Conservation (phyloP, 2,888 invertebrate genomes). For the Stenchaetothrips biformis region DNA sequence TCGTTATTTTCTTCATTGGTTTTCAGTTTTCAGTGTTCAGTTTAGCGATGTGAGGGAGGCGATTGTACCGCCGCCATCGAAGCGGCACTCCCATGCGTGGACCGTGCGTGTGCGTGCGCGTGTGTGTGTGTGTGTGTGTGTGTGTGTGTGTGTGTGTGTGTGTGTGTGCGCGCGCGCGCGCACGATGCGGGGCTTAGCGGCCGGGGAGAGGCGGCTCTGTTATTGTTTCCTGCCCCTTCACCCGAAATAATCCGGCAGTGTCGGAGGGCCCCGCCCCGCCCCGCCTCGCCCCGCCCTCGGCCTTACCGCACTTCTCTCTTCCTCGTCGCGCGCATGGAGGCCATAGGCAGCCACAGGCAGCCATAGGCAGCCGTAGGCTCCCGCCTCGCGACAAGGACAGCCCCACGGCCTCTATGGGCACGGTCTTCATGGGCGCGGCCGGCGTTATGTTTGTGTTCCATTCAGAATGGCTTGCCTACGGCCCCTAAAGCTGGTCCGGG, state of each 20-base stretch:
- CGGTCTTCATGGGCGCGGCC: too few species aligned
- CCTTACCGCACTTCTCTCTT: too few species aligned
- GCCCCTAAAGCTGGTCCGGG: neutral
- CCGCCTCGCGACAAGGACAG: neutral
- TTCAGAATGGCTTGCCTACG: neutral
- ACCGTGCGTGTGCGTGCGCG: too few species aligned
- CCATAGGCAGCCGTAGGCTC: neutral
- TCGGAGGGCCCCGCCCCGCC: too few species aligned
- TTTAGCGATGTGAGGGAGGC: too few species aligned
- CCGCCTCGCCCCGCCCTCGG: too few species aligned
- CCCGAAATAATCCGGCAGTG: slow-evolving; percentile 20
- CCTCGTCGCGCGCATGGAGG: neutral
- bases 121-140: too few species aligned
- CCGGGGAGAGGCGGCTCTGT: neutral
- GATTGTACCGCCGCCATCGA: too few species aligned
- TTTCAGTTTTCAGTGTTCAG: too few species aligned
- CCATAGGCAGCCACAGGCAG: neutral
- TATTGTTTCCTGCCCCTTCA: slow-evolving; percentile 21
- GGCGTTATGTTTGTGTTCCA: slow-evolving; percentile 23
- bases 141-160: too few species aligned
- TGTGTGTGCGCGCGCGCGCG: neutral
- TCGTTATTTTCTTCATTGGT: too few species aligned
- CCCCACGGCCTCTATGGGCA: neutral
- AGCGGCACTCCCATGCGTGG: too few species aligned
- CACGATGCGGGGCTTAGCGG: neutral